Percentiles rank a stretch among this genome's conserved stretches.
Evolutionary conservation across 2,797 vertebrate species (phyloP).

Genomic region (Ctenopoma kingsleyae): DNA sequence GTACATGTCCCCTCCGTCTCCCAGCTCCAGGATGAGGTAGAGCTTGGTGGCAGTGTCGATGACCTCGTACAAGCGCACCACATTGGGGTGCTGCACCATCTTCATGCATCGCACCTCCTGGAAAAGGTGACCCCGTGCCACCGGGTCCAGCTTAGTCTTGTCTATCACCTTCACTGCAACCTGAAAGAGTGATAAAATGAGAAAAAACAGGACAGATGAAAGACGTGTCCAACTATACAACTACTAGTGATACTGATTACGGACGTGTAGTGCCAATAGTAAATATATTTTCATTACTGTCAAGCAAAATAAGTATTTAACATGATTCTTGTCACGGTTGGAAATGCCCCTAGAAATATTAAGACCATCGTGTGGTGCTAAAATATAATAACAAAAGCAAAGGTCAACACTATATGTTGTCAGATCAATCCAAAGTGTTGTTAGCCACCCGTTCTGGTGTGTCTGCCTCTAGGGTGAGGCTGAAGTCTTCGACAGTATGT

Average conservation of each 20-base stretch:
- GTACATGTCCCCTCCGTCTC: constrained; percentile 99
- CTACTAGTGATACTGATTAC: background rate
- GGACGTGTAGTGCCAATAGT: background rate
- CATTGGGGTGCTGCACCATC: constrained; percentile 97
- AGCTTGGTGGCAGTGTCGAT: constrained; percentile 99
- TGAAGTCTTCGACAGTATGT: background rate
- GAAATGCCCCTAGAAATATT: background rate
- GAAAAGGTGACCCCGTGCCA: constrained; percentile 96
- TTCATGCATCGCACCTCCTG: constrained; percentile 99
- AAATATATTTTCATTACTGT: background rate
- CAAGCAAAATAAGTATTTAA: background rate
- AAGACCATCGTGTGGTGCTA: background rate
- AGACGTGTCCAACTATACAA: background rate
- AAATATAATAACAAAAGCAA: constrained; percentile 1
- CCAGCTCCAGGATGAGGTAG: constrained; percentile 97
- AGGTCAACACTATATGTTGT: background rate
- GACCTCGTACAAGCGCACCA: constrained; percentile 97
- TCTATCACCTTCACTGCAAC: constrained; percentile 99
- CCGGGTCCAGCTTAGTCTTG: constrained; percentile 96
- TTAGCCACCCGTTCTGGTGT: background rate
- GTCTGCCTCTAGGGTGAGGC: constrained; percentile 23
- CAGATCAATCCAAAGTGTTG: background rate
- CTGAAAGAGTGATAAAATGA: constrained; percentile 43
- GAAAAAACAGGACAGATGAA: background rate
- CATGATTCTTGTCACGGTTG: background rate